Percentiles rank a stretch among this genome's conserved stretches.
These are phyloP conservation scores for Aleiodes alternator DNA, from an alignment of 2,888 invertebrate species.

Conservation along the genomic window DNA sequence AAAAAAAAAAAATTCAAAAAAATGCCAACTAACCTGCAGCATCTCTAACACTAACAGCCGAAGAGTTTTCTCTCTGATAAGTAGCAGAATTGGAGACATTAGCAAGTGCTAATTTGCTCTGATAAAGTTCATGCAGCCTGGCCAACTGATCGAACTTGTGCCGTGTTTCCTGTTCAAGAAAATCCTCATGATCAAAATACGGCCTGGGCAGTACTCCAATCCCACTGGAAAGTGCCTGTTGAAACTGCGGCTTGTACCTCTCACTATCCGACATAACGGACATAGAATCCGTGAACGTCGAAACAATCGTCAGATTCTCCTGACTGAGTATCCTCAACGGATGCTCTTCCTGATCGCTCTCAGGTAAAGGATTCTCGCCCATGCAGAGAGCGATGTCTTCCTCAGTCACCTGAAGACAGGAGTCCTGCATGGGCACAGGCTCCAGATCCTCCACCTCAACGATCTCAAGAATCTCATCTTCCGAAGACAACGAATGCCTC, in stretches of 20 bases:
- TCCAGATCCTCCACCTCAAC: slow-evolving; percentile 89
- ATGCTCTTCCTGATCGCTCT: slow-evolving; percentile 88
- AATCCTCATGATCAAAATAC: slow-evolving; percentile 76
- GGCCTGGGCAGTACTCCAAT: slow-evolving; percentile 71
- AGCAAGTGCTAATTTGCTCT: slow-evolving; percentile 86
- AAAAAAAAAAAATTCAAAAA: too few relatives aligned
- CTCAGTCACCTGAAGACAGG: slow-evolving; percentile 93
- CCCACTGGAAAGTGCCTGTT: slow-evolving; percentile 62
- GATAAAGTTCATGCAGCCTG: slow-evolving; percentile 87
- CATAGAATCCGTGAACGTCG: slow-evolving; percentile 86
- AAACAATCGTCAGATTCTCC: slow-evolving; percentile 93
- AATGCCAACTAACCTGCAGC: slow-evolving; percentile 69
- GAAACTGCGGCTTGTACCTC: slow-evolving; percentile 71
- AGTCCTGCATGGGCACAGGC: slow-evolving; percentile 91
- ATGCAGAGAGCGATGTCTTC: slow-evolving; percentile 94
- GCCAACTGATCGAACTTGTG: slow-evolving; percentile 88
- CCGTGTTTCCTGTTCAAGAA: slow-evolving; percentile 75
- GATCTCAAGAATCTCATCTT: slow-evolving; percentile 87
- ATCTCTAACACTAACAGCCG: slow-evolving; percentile 69
- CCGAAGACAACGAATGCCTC: slow-evolving; percentile 79
- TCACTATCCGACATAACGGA: slow-evolving; percentile 75
- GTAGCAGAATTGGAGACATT: slow-evolving; percentile 82
- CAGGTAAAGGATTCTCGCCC: slow-evolving; percentile 85
- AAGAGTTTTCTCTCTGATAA: slow-evolving; percentile 76
- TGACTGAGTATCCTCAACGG: slow-evolving; percentile 92